These are phyloP conservation scores for Corydoras maculifer DNA, from an alignment of 2,113 vertebrate genomes.

Conservation along the genomic window DNA sequence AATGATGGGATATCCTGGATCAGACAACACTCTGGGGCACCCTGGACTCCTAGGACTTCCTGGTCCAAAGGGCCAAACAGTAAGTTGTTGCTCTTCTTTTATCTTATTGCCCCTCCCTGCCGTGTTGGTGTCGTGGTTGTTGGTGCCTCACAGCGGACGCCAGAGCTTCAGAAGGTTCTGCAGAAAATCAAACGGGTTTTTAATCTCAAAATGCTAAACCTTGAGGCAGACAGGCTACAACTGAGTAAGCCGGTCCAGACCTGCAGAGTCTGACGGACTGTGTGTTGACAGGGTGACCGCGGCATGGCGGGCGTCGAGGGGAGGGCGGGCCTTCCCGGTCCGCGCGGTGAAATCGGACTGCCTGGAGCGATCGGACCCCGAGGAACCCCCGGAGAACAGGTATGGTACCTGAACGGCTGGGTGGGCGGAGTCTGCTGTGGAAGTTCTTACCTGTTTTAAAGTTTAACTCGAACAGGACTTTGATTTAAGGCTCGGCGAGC, in stretches of 20 bases:
- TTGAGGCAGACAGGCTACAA: no score
- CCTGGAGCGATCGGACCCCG: constrained; percentile 73
- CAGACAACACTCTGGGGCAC: constrained; percentile 71
- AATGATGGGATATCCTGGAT: constrained; percentile 70
- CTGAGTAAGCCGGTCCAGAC: no score
- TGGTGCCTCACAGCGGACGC: no score
- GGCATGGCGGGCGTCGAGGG: constrained; percentile 73
- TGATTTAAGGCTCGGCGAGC: no score
- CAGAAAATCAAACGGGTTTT: no score
- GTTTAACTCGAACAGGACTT: no score
- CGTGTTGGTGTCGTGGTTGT: no score
- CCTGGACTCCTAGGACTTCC: constrained; percentile 71
- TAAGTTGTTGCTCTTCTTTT: constrained; percentile 4
- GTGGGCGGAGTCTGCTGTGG: no score
- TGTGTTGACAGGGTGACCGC: constrained; percentile 67
- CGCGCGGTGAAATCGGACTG: constrained; percentile 71
- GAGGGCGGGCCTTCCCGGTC: constrained; percentile 75
- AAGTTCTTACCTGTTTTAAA: no score
- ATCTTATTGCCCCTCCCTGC: constrained; percentile 6
- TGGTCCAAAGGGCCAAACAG: constrained; percentile 64
- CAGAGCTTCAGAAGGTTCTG: no score
- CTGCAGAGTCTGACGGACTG: no score
- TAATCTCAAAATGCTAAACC: no score
- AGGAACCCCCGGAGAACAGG: constrained; percentile 79
- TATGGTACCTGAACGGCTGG: constrained; percentile 30